Evolutionary conservation across 2,797 vertebrate genomes (phyloP).

Genomic region (Leptodactylus fallax): DNA sequence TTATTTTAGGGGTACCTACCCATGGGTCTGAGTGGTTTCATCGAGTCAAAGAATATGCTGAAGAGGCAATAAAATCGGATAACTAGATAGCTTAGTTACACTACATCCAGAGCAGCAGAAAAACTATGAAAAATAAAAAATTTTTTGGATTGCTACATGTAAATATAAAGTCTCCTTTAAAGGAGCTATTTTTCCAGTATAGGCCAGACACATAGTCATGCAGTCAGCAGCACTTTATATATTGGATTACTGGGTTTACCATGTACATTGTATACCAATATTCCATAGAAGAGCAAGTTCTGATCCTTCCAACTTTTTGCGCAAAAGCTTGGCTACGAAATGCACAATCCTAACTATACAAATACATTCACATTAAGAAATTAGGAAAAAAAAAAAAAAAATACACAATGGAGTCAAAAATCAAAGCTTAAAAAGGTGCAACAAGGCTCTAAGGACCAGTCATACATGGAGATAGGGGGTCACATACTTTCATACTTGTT

Average conservation of each 20-base stretch:
- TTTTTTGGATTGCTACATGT: conserved; percentile 25
- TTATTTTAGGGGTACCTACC: too few relatives aligned
- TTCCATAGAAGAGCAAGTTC: not conserved
- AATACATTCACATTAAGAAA: conserved; percentile 30
- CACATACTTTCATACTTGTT: not conserved
- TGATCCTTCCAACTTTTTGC: not conserved
- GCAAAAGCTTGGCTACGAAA: conserved; percentile 7
- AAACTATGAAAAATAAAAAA: not conserved
- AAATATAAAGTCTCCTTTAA: not conserved
- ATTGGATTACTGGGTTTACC: not conserved
- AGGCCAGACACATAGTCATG: conserved; percentile 1
- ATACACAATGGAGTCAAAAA: not conserved
- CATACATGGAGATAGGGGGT: not conserved
- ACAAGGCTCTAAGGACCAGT: not conserved
- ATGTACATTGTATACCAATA: not conserved
- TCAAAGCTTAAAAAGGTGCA: not conserved
- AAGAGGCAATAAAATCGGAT: not conserved
- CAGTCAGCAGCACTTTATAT: conserved; percentile 18
- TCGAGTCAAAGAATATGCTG: too few relatives aligned
- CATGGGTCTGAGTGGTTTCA: too few relatives aligned
- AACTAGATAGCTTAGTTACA: conserved; percentile 11
- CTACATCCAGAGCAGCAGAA: conserved; percentile 22
- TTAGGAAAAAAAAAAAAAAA: not conserved
- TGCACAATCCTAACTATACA: conserved; percentile 8
- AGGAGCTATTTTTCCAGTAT: conserved; percentile 43